Evolutionary conservation across 2,888 invertebrate species (phyloP), one percentile per base, ranked within the genome.

Genomic region (Drosophila picticornis): DNA sequence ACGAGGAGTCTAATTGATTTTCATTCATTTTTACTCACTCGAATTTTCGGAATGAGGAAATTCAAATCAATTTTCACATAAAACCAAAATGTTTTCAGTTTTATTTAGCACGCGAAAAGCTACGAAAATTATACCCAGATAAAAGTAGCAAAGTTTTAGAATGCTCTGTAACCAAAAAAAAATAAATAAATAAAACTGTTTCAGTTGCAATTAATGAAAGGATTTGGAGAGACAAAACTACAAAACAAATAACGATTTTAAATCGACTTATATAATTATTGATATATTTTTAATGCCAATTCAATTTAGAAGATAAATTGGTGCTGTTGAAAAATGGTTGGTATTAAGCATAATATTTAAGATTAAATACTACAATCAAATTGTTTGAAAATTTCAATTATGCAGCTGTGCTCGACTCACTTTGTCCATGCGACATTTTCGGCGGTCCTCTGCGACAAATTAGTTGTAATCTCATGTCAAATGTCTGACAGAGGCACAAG

Each of bases 401-500:
- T 27, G n/a, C 27, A 56, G 55, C 38, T 36, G 16, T 27, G 16
- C 31, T 29, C 50, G 48, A 38, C 9, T 31, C 31, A n/a, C 48
- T 52, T 16, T 29, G 38, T 36, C 29, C 2, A 13, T 4, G 25
- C 22, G 46, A 46, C 32, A 59, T 16, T 53, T 62, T 57, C 1
- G 11, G 51, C 19, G 48, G 36, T 40, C 59, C 48, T 60, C 46
- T 32, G 62, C 56, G 50, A 63, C 72, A 70, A 83, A 80, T 82
- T 63, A 68, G 72, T 76, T 74, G 77, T 86, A 89, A 89, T 80
- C 82, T 82, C 80, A 73, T 87, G 87, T 84, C 87, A 87, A 84
- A 80, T 72, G 76, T 62, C 88, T 80, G 88, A 72, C 79, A 81
- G 79, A 65, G 64, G 69, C 79, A 71, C 65, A 66, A 56, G 36